A percentile compares a stretch with the other conserved stretches of the same genome.
These are phyloP conservation scores for Eunapius fragilis DNA, from an alignment of 37 sponge, comb jelly and placozoan genomes.

Conservation along the genomic window DNA sequence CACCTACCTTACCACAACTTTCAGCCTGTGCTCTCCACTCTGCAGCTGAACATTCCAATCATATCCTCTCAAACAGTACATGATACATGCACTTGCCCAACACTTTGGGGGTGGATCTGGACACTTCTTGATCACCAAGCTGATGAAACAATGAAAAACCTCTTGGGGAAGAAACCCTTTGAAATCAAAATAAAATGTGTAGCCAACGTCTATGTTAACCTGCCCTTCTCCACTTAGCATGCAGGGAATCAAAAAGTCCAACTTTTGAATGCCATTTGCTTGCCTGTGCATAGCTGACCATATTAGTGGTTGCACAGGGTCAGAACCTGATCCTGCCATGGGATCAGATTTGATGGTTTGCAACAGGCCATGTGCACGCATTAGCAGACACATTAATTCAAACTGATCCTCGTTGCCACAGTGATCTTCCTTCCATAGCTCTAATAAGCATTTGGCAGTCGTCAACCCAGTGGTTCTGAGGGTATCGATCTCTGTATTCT, in stretches of 20 bases:
- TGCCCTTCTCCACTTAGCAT: not conserved
- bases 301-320: no score
- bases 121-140: conserved; percentile 7
- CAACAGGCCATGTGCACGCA: conserved; percentile 61
- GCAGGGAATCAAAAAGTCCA: conserved; percentile 31
- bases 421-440: conserved; percentile 22
- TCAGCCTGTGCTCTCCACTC: not conserved
- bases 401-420: not conserved
- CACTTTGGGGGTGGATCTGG: not conserved
- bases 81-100: not conserved
- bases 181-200: conserved; percentile 52
- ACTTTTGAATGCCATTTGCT: not conserved
- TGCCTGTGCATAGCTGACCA: no score
- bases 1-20: not conserved
- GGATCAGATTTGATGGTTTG: conserved; percentile 13
- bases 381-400: conserved; percentile 30
- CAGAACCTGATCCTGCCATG: not conserved
- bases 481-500: not conserved
- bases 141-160: conserved; percentile 37
- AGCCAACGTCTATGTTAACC: not conserved
- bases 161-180: conserved; percentile 56
- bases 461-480: conserved; percentile 11
- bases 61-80: not conserved
- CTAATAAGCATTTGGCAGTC: not conserved
- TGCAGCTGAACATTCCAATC: not conserved